phyloP scores from a whole-genome alignment of 2,888 invertebrate species.

The Criorhina ranunculi region DNA sequence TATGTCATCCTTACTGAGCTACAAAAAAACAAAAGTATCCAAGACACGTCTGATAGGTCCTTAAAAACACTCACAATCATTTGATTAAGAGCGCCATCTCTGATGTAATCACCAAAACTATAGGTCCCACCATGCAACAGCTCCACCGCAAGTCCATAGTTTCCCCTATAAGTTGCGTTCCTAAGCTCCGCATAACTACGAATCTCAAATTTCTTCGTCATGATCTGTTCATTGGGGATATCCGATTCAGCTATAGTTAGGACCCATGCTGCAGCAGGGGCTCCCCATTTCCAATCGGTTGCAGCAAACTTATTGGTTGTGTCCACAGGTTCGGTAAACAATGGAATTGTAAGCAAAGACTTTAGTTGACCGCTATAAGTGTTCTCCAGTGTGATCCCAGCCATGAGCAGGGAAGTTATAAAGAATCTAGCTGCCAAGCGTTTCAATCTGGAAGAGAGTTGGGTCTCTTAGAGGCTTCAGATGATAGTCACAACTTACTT shows the following conservation, averaged over 20 bases:
- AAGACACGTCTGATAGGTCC: background rate
- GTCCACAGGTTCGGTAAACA: slow-evolving; percentile 81
- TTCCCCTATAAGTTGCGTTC: slow-evolving; percentile 80
- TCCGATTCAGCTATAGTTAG: slow-evolving; percentile 80
- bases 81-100: slow-evolving; percentile 79
- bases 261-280: slow-evolving; percentile 82
- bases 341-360: slow-evolving; percentile 82
- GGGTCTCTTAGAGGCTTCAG: too few relatives aligned
- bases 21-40: background rate
- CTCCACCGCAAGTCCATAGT: slow-evolving; percentile 82
- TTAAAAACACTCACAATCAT: slow-evolving; percentile 79
- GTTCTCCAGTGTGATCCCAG: slow-evolving; percentile 83
- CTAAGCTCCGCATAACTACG: slow-evolving; percentile 80
- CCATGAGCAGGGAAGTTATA: slow-evolving; percentile 80
- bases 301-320: slow-evolving; percentile 81
- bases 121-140: slow-evolving; percentile 81
- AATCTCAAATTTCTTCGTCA: slow-evolving; percentile 80
- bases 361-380: slow-evolving; percentile 83
- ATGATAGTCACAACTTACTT: slow-evolving; percentile 77
- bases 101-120: slow-evolving; percentile 81
- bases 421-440: slow-evolving; percentile 81
- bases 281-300: slow-evolving; percentile 82
- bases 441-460: slow-evolving; percentile 77
- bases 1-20: slow-evolving; percentile 82
- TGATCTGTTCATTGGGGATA: slow-evolving; percentile 80